Evolutionary conservation across 2,113 vertebrate genomes (phyloP), one percentile per base, ranked within the genome.

Genomic region (Tichodroma muraria): DNA sequence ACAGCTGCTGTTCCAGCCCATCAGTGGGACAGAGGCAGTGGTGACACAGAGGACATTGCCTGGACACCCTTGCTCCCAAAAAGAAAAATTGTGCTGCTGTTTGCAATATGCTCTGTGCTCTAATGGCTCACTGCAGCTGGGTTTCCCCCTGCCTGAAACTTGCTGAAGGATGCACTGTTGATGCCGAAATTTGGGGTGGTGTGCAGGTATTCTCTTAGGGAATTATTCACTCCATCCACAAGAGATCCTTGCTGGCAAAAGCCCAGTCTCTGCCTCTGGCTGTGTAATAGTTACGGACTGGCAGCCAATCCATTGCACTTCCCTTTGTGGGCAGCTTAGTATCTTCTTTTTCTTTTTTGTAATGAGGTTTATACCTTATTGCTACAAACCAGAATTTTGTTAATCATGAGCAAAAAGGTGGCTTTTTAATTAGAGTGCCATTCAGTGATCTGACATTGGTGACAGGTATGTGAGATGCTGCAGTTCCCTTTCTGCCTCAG

Each of bases 391-490:
- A 77, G 64, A 80, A 75, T 66, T 93, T 94, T 78, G 70, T 87
- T 91, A 65, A 63, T 90, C 60, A 33, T 89, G 95, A 87, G 54
- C n/a, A 45, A 25, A 63, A 83, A 80, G 53, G 38, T 86, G 68
- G 33, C 77, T 90, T 92, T 80, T 91, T 89, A 94, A 93, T 96
- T 93, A 76, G 49, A 45, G 64, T 85, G 69, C 21, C 50, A 40
- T 91, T 91, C 60, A 40, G 49, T 65, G 50, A 64, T 90, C 85
- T 72, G 71, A 82, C 82, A 72, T 15, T 24, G 66, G 69, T 78
- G 64, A 68, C 47, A 79, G 30, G 24, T 60, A 8, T 12, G 31
- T n/a, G 71, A 94, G 76, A n/a, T 73, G 49, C 72, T 80, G 82
- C 94, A 47, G 72, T 56, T 95, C 50, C 60, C 35, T 80, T 83